Evolutionary conservation across 2,888 invertebrate genomes (phyloP).

Genomic region (Synergus laeviventris): DNA sequence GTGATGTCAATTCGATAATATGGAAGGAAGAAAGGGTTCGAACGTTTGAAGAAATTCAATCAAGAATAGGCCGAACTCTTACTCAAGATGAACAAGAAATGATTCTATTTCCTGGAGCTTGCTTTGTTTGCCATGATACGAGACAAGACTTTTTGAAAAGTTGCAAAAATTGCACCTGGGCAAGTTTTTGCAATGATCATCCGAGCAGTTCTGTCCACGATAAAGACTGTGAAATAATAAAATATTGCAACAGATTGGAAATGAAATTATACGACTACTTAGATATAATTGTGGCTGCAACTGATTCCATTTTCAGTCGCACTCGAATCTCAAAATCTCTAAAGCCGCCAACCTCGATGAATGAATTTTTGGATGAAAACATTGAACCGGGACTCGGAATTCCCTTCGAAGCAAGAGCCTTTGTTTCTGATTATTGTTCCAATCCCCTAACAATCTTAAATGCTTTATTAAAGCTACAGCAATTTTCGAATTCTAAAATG

Average conservation of each 20-base stretch:
- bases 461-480: background rate
- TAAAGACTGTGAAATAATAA: slow-evolving; percentile 50
- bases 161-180: background rate
- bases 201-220: background rate
- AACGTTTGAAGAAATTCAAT: slow-evolving; percentile 53
- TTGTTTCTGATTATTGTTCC: background rate
- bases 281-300: too few species aligned
- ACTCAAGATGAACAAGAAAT: slow-evolving; percentile 33
- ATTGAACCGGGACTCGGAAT: background rate
- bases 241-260: slow-evolving; percentile 57
- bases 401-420: too few species aligned
- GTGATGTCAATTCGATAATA: slow-evolving; percentile 29
- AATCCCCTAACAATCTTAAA: background rate
- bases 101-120: background rate
- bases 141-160: background rate
- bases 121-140: background rate
- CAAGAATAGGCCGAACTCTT: slow-evolving; percentile 53
- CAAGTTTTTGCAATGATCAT: background rate
- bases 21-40: slow-evolving; percentile 57
- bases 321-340: background rate
- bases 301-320: background rate
- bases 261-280: background rate
- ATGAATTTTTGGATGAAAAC: background rate
- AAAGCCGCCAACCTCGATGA: background rate
- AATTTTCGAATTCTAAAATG: background rate